A percentile compares a stretch with the other conserved stretches of the same genome.
These are phyloP conservation scores for Sardinella longiceps DNA, from an alignment of 2,797 vertebrate genomes.

Conservation along the genomic window DNA sequence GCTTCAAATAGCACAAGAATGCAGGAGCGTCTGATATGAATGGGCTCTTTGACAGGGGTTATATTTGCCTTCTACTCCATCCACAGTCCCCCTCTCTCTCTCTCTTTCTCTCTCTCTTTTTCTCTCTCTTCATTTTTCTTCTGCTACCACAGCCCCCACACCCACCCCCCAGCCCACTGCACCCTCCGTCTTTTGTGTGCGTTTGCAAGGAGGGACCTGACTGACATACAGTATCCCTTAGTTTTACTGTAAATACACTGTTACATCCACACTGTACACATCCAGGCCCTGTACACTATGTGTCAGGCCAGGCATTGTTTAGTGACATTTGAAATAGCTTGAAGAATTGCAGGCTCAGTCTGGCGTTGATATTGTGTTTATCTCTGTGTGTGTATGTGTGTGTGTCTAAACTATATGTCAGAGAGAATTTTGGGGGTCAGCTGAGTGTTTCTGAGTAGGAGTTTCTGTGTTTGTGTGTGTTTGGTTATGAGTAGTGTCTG, in stretches of 20 bases:
- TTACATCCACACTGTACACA: not conserved
- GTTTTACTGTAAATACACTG: not conserved
- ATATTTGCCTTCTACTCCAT: not conserved
- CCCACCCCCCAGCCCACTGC: not conserved
- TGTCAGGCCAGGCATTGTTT: too few species aligned
- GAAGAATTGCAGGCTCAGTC: not conserved
- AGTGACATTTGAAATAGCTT: too few species aligned
- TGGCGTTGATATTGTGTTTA: not conserved
- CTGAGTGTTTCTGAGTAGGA: not conserved
- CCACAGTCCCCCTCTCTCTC: not conserved
- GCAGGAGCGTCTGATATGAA: not conserved
- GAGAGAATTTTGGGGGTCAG: not conserved
- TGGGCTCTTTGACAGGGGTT: not conserved
- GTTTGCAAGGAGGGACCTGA: not conserved
- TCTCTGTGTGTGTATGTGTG: not conserved
- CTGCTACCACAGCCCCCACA: too few species aligned
- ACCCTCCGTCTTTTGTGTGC: not conserved
- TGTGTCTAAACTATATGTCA: too few species aligned
- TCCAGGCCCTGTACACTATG: too few species aligned
- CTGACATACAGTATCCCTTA: not conserved
- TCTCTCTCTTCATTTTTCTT: not conserved
- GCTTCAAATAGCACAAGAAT: not conserved
- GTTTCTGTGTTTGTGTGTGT: not conserved
- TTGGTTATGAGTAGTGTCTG: not conserved
- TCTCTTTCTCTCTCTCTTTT: not conserved